Percentiles rank a stretch among this genome's conserved stretches.
These are phyloP conservation scores for Andricus grossulariae DNA, from an alignment of 1,140 invertebrate species.

Conservation along the genomic window DNA sequence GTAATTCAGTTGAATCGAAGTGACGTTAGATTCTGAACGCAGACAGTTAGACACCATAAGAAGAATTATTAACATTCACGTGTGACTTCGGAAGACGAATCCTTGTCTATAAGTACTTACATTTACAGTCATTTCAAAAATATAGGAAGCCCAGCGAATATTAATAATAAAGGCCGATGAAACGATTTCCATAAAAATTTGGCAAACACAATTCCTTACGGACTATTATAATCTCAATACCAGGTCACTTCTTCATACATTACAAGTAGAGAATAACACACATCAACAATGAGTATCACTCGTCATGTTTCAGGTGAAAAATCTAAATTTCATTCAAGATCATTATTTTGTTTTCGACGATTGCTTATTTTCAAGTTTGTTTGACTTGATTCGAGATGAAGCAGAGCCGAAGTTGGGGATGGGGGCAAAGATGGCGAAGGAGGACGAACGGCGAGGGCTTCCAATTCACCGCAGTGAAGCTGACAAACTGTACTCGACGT, in stretches of 20 bases:
- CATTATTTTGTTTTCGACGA: constrained; percentile 51
- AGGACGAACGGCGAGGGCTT: constrained; percentile 59
- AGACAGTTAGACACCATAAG: too few species aligned
- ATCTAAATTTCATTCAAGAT: constrained; percentile 44
- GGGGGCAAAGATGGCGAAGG: constrained; percentile 60
- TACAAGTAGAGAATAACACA: constrained; percentile 28
- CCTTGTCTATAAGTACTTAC: neutral
- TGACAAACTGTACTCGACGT: constrained; percentile 71
- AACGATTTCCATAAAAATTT: constrained; percentile 7
- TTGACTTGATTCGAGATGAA: constrained; percentile 57
- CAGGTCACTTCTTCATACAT: constrained; percentile 38
- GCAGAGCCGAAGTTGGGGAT: constrained; percentile 62
- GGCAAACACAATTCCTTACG: constrained; percentile 5
- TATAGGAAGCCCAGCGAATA: constrained; percentile 49
- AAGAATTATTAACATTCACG: neutral
- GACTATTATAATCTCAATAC: constrained; percentile 44
- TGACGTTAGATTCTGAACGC: neutral
- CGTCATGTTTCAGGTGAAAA: constrained; percentile 17
- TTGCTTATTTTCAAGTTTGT: constrained; percentile 40
- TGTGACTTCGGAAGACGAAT: constrained; percentile 6
- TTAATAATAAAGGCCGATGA: constrained; percentile 26
- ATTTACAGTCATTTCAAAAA: constrained; percentile 7
- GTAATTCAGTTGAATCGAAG: neutral
- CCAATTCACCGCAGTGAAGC: constrained; percentile 69
- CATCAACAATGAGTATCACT: constrained; percentile 36